Conservation (phyloP, 2,888 invertebrate species). For the Ectemnius lituratus region DNA sequence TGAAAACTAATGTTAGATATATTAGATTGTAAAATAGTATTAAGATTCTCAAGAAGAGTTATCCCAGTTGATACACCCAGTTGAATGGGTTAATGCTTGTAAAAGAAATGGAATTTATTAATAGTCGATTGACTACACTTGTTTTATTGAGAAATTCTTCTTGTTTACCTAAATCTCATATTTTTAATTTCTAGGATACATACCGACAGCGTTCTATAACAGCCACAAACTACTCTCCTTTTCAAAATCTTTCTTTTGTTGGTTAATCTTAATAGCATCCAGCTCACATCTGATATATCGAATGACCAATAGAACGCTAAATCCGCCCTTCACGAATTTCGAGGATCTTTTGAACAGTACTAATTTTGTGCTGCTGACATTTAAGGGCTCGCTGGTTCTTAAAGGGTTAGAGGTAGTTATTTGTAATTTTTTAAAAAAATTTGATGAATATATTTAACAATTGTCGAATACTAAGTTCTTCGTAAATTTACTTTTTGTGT, state of each 20-base stretch:
- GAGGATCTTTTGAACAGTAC: slow-evolving; percentile 43
- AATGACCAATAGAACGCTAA: slow-evolving; percentile 43
- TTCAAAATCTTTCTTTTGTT: slow-evolving; percentile 53
- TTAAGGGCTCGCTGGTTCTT: slow-evolving; percentile 34
- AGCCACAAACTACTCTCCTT: slow-evolving; percentile 49
- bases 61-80: too few species aligned
- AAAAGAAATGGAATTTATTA: too few species aligned
- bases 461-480: too few species aligned
- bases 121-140: too few species aligned
- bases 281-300: slow-evolving; percentile 55
- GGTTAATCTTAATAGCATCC: slow-evolving; percentile 52
- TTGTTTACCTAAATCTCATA: not conserved
- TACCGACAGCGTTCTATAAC: slow-evolving; percentile 40
- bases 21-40: too few species aligned
- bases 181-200: slow-evolving; percentile 29
- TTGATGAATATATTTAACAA: too few species aligned
- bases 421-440: not conserved
- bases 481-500: too few species aligned
- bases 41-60: too few species aligned
- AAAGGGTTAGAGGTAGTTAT: slow-evolving; percentile 35
- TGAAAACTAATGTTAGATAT: too few species aligned
- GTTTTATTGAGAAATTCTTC: not conserved
- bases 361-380: slow-evolving; percentile 36
- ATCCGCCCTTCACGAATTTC: slow-evolving; percentile 48
- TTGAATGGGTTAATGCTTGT: too few species aligned